These are phyloP conservation scores for Cirrhinus mrigala DNA, from an alignment of 2,797 vertebrate genomes.

Conservation along the genomic window DNA sequence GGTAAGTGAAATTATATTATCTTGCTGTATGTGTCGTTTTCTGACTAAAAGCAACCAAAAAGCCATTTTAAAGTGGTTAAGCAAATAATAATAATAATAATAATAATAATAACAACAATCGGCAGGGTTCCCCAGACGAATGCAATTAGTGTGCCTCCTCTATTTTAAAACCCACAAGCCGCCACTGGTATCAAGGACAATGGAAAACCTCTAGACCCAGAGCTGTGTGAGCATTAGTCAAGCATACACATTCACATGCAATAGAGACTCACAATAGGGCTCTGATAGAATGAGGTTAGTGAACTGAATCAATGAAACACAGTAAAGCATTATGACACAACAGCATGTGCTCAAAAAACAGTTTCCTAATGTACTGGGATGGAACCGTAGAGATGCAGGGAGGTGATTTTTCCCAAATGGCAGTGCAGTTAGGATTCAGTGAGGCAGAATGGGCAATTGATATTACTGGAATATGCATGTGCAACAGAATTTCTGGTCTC, in stretches of 20 bases:
- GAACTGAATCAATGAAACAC: conserved; percentile 13
- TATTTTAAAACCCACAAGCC: too few species aligned
- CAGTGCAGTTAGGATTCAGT: conserved; percentile 1
- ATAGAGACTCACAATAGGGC: not conserved
- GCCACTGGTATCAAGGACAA: not conserved
- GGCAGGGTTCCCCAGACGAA: too few species aligned
- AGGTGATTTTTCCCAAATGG: not conserved
- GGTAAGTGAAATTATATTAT: too few species aligned
- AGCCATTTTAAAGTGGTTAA: too few species aligned
- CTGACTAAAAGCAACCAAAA: too few species aligned
- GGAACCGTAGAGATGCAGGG: not conserved
- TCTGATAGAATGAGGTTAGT: conserved; percentile 33
- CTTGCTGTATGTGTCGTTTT: too few species aligned
- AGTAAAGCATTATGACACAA: conserved; percentile 24
- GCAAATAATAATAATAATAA: too few species aligned
- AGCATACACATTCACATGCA: conserved; percentile 9
- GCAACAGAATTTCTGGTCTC: not conserved
- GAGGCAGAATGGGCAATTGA: not conserved
- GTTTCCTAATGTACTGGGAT: not conserved
- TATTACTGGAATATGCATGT: conserved; percentile 2
- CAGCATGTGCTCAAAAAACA: conserved; percentile 14
- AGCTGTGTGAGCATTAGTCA: conserved; percentile 7
- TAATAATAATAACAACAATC: too few species aligned
- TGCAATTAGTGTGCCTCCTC: too few species aligned
- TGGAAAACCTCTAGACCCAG: not conserved